A percentile compares a stretch with the other conserved stretches of the same genome.
phyloP scores from a whole-genome alignment of 1,140 invertebrate species.

The Brachionus rubens region DNA sequence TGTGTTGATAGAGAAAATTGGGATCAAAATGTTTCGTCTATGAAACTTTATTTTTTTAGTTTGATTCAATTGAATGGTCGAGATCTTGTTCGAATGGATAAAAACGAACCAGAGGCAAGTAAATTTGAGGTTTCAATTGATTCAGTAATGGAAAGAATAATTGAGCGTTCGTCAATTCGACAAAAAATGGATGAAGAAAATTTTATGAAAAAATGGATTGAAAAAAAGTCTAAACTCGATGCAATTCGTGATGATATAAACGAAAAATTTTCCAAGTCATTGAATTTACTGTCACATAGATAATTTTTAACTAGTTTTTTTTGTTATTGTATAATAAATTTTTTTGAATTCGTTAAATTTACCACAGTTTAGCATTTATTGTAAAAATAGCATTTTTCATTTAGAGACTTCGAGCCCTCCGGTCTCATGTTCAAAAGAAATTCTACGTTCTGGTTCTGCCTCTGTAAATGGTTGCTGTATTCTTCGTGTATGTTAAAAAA shows the following conservation, averaged over 20 bases:
- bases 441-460: no score
- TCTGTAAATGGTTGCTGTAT: no score
- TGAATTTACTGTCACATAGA: no score
- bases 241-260: not conserved
- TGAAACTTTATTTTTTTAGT: not conserved
- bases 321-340: no score
- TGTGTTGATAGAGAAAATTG: not conserved
- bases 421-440: no score
- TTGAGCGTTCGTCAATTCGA: not conserved
- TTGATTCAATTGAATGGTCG: constrained; percentile 8
- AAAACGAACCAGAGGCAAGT: not conserved
- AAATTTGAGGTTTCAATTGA: constrained; percentile 8
- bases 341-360: no score
- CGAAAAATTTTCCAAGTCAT: not conserved
- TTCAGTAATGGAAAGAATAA: not conserved
- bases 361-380: no score
- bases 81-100: not conserved
- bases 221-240: constrained; percentile 26
- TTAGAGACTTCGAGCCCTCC: no score
- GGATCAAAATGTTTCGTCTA: not conserved
- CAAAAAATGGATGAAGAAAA: constrained; percentile 3
- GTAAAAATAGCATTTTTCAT: no score
- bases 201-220: constrained; percentile 4
- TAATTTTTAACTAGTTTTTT: no score
- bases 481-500: no score